A percentile compares a stretch with the other conserved stretches of the same genome.
Evolutionary conservation across 2,113 vertebrate genomes (phyloP).

Genomic region (Pomatorhinus ruficollis): DNA sequence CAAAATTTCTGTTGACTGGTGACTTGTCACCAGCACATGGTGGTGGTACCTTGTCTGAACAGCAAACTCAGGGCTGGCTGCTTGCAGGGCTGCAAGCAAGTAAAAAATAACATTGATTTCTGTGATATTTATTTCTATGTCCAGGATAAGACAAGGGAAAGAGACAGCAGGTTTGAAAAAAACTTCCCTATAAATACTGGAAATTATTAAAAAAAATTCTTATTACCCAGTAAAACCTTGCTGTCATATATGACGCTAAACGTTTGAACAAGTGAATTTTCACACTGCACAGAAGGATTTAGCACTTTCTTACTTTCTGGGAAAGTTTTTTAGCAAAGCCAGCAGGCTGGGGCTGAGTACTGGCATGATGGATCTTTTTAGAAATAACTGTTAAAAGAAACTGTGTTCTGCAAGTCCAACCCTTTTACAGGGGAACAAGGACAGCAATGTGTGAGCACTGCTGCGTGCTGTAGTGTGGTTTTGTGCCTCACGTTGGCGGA

Average conservation of each 20-base stretch:
- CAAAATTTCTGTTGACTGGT: neutral
- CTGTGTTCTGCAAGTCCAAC: neutral
- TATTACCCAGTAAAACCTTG: neutral
- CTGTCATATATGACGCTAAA: neutral
- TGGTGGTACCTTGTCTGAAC: neutral
- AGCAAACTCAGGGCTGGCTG: neutral
- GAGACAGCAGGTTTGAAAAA: neutral
- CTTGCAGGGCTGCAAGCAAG: neutral
- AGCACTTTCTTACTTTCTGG: neutral
- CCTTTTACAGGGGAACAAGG: constrained; percentile 27
- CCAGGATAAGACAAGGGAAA: neutral
- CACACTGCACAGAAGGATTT: neutral
- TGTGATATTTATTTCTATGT: neutral
- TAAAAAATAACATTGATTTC: neutral
- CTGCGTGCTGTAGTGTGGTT: neutral
- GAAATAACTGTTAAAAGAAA: constrained; percentile 38
- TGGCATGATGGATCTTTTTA: neutral
- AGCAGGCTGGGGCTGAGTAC: neutral
- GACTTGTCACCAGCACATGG: neutral
- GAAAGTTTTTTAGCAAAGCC: neutral
- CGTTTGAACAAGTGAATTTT: neutral
- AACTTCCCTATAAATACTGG: neutral
- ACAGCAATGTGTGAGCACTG: constrained; percentile 10
- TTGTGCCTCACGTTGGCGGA: neutral
- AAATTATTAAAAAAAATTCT: neutral